Conservation (phyloP, 1,140 invertebrate species). For the Solen grandis region DNA sequence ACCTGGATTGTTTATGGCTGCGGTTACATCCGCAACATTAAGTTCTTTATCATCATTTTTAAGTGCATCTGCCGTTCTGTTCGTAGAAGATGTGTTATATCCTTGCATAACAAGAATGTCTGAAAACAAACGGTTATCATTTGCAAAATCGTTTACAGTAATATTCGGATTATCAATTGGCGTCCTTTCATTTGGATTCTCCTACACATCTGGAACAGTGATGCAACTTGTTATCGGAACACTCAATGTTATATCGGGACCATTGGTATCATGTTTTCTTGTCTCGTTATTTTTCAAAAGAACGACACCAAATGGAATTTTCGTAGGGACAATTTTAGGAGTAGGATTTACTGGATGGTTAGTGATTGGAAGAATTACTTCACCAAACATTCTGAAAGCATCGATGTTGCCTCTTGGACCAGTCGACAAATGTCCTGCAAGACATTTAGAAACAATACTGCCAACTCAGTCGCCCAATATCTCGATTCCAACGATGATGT, state of each 20-base stretch:
- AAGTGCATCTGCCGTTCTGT: background rate
- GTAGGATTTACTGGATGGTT: background rate
- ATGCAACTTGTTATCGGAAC: background rate
- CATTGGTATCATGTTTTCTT: too few relatives aligned
- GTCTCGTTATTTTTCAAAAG: constrained; percentile 2
- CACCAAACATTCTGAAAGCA: too few relatives aligned
- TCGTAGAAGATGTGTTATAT: too few relatives aligned
- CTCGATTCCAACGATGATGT: too few relatives aligned
- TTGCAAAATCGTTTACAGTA: constrained; percentile 1
- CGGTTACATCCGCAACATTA: too few relatives aligned
- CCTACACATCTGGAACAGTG: background rate
- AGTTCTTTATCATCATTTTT: constrained; percentile 12
- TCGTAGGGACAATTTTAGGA: background rate
- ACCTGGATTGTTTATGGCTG: constrained; percentile 20
- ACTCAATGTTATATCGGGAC: background rate
- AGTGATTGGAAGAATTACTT: too few relatives aligned
- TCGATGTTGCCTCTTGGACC: too few relatives aligned
- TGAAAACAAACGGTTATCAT: background rate
- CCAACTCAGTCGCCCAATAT: too few relatives aligned
- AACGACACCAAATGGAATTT: background rate
- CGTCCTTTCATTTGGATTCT: background rate
- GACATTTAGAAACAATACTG: too few relatives aligned
- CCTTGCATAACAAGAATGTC: background rate
- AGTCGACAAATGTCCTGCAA: too few relatives aligned
- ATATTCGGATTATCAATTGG: background rate